Evolutionary conservation across 2,888 invertebrate genomes (phyloP), one percentile per base, ranked within the genome.

Genomic region (Sturmia bella): DNA sequence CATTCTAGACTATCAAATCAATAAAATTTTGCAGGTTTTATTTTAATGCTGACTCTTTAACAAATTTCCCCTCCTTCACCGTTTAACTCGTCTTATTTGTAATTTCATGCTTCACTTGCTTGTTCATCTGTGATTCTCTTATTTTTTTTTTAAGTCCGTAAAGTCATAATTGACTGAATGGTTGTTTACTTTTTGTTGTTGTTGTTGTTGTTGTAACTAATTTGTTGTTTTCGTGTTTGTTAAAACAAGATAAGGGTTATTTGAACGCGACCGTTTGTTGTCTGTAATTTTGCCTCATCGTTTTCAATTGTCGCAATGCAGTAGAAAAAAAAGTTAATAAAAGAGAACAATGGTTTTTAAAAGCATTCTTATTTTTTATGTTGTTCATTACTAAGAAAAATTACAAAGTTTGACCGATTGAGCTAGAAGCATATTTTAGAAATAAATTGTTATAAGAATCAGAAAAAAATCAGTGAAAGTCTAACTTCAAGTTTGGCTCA

Each of bases 91-190:
- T 56, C 56, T 64, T n/a, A n/a, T n/a, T n/a, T n/a, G n/a, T n/a
- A 74, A 74, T 74, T 74, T 56, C 64, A 64, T 74, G 63, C 64
- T 39, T 64, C 54, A 74, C 12, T 39, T 24, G 27, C n/a, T n/a
- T n/a, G n/a, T 45, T 74, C 37, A 13, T 17, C 17, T 21, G 24
- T 21, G 64, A 56, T 37, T 56, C n/a, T n/a, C n/a, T n/a, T n/a
- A n/a, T n/a, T n/a, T n/a, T n/a, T n/a, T n/a, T 32, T 74, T 52
- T 15, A 45, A 45, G 43, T 57, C 15, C 64, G 48, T 39, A 48
- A 64, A 32, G 54, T 45, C 63, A 64, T 45, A 63, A 54, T 54
- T 54, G 63, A 63, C 43, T 64, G 11, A 4, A 45, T 2, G 9
- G 19, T 12, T 11, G 9, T 45, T 24, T 59, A 50, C 37, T 13